A percentile compares a stretch with the other conserved stretches of the same genome.
Conservation (phyloP, 1,140 invertebrate genomes). For the Drosophila fuyamai region DNA sequence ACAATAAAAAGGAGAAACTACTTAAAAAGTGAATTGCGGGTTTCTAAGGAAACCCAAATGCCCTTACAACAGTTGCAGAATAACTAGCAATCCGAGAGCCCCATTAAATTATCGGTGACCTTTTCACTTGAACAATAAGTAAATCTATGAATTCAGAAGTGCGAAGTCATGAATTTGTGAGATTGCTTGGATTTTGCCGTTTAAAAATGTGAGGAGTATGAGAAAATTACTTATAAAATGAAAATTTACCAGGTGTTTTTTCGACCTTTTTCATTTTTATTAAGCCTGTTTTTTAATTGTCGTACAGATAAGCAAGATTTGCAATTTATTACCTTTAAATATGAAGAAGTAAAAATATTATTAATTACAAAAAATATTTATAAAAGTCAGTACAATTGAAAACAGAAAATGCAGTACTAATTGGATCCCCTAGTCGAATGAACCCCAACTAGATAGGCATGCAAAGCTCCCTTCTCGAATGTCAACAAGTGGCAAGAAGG, state of each 20-base stretch:
- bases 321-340: too few relatives aligned
- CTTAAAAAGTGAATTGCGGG: constrained; percentile 25
- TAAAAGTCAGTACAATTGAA: too few relatives aligned
- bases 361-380: too few relatives aligned
- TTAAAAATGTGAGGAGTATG: not conserved
- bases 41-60: constrained; percentile 23
- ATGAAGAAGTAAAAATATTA: too few relatives aligned
- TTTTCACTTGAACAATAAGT: not conserved
- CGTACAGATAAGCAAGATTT: too few relatives aligned
- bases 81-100: constrained; percentile 19
- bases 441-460: not conserved
- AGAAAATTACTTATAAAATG: not conserved
- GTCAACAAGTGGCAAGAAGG: constrained; percentile 9
- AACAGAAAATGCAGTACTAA: too few relatives aligned
- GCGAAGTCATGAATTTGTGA: constrained; percentile 4
- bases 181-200: not conserved
- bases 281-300: too few relatives aligned
- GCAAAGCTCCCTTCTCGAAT: too few relatives aligned
- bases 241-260: too few relatives aligned
- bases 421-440: too few relatives aligned
- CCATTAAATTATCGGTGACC: not conserved
- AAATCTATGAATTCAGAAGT: not conserved
- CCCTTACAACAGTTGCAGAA: constrained; percentile 17
- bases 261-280: too few relatives aligned
- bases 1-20: constrained; percentile 15